A percentile compares a stretch with the other conserved stretches of the same genome.
Evolutionary conservation across 2,113 vertebrate species (phyloP).

Genomic region (Xenopus tropicalis): UCB_Xtro_10.0 CM004450.2:96960001-96960500

Average conservation of each 20-base stretch:
- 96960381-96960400: too few relatives aligned
- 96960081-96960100: conserved; percentile 67
- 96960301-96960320: too few relatives aligned
- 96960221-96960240: conserved; percentile 5
- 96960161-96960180: conserved; percentile 16
- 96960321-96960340: too few relatives aligned
- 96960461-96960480: too few relatives aligned
- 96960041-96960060: conserved; percentile 63
- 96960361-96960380: too few relatives aligned
- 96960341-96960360: too few relatives aligned
- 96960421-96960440: too few relatives aligned
- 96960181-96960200: conserved; percentile 8
- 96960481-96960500: too few relatives aligned
- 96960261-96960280: not conserved
- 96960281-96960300: too few relatives aligned
- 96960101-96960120: conserved; percentile 67
- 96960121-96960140: conserved; percentile 58
- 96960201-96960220: conserved; percentile 8
- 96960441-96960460: too few relatives aligned
- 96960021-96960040: conserved; percentile 64
- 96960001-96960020: conserved; percentile 65
- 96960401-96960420: too few relatives aligned
- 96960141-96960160: conserved; percentile 49
- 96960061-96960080: conserved; percentile 55
- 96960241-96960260: not conserved